These are phyloP conservation scores for Pelmatolapia mariae DNA, from an alignment of 2,113 vertebrate genomes.

Conservation along the genomic window DNA sequence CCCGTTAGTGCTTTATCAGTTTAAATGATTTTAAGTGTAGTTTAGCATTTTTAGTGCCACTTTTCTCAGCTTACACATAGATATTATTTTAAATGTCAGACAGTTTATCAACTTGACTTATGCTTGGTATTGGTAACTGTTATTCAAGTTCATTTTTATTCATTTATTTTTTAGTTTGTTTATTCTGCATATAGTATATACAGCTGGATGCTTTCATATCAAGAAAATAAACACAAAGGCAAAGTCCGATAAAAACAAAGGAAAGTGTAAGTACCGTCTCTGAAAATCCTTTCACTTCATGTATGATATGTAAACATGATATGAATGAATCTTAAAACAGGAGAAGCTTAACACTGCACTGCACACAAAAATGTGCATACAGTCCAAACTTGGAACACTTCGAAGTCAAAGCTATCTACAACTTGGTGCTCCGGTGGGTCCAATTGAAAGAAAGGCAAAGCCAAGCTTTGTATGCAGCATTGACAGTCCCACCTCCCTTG, in stretches of 20 bases:
- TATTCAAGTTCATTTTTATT: background rate
- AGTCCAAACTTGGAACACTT: background rate
- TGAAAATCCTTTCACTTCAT: background rate
- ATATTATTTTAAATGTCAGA: background rate
- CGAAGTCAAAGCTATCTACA: background rate
- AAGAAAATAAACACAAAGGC: background rate
- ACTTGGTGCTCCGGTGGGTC: background rate
- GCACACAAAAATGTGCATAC: background rate
- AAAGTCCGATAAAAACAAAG: background rate
- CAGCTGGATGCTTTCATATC: background rate
- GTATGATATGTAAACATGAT: background rate
- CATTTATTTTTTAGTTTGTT: background rate
- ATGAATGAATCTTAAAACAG: background rate
- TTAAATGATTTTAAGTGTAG: background rate
- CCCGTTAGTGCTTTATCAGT: background rate
- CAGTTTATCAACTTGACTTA: background rate
- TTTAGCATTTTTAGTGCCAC: background rate
- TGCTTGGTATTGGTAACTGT: background rate
- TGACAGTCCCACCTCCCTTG: background rate
- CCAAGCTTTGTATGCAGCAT: background rate
- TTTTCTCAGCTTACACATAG: background rate
- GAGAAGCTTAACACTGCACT: background rate
- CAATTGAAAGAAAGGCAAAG: background rate
- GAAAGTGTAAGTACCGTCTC: background rate
- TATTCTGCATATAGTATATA: background rate